Evolutionary conservation across 2,113 vertebrate genomes (phyloP).

Genomic region (Prolemur simus): DNA sequence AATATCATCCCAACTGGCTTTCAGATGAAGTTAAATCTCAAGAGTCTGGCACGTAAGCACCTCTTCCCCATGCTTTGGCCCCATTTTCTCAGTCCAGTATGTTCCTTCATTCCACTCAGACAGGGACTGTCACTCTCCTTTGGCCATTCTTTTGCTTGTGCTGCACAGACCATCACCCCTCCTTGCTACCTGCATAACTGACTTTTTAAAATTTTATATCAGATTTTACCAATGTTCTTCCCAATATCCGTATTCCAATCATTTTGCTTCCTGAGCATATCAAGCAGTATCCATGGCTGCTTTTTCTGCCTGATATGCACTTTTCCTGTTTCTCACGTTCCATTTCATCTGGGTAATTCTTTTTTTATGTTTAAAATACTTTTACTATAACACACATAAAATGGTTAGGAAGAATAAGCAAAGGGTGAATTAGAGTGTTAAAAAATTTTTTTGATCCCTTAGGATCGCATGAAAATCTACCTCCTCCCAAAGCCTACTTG

Average conservation of each 20-base stretch:
- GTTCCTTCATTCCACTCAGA: background rate
- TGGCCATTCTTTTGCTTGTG: background rate
- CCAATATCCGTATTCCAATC: background rate
- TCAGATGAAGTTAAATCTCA: background rate
- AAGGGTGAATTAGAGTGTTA: slow-evolving; percentile 29
- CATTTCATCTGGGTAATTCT: slow-evolving; percentile 12
- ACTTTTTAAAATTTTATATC: background rate
- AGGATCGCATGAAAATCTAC: background rate
- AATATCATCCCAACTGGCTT: background rate
- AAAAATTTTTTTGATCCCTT: background rate
- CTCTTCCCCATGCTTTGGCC: background rate
- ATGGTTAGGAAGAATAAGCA: background rate
- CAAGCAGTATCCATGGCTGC: background rate
- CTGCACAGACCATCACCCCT: background rate
- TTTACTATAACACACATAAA: background rate
- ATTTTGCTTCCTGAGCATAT: background rate
- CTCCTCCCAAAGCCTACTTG: slow-evolving; percentile 20
- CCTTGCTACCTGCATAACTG: background rate
- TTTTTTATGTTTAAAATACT: slow-evolving; percentile 14
- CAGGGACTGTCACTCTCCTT: background rate
- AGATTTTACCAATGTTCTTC: background rate
- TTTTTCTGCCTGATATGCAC: background rate
- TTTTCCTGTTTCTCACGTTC: background rate
- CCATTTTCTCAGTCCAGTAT: background rate
- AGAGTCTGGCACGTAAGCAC: background rate